phyloP scores from a whole-genome alignment of 2,888 invertebrate genomes.

The Pristionchus fissidentatus region DNA sequence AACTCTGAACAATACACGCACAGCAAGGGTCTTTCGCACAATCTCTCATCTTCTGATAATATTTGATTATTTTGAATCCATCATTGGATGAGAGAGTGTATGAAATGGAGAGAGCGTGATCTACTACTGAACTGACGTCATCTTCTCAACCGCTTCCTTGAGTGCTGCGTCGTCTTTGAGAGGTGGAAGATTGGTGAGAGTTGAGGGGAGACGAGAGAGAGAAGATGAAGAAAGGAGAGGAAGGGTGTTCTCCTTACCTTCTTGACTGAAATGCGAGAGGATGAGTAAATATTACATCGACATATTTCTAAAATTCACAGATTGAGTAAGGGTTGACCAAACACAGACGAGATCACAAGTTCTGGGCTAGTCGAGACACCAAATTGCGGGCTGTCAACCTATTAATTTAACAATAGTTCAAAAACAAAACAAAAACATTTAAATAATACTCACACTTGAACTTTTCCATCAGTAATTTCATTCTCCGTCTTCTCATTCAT shows the following conservation, averaged over 20 bases:
- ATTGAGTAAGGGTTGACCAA: too few species aligned
- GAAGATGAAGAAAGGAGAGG: slow-evolving; percentile 1
- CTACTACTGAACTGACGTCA: slow-evolving; percentile 21
- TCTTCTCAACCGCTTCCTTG: slow-evolving; percentile 11
- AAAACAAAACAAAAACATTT: background rate
- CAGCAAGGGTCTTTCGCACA: too few species aligned
- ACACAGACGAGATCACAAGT: too few species aligned
- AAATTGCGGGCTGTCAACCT: too few species aligned
- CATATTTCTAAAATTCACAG: background rate
- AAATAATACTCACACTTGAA: slow-evolving; percentile 36
- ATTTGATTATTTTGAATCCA: too few species aligned
- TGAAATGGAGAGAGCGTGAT: background rate
- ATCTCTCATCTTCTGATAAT: too few species aligned
- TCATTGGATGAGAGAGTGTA: background rate
- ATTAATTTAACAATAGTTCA: background rate
- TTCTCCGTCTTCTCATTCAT: background rate
- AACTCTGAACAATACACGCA: too few species aligned
- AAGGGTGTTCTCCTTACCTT: slow-evolving; percentile 36
- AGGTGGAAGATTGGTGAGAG: background rate
- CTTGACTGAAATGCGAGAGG: background rate
- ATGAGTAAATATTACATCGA: background rate
- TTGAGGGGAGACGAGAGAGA: background rate
- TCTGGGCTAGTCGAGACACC: too few species aligned
- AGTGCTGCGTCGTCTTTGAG: background rate
- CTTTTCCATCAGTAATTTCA: slow-evolving; percentile 29